Evolutionary conservation across 1,140 invertebrate genomes (phyloP).

Genomic region (Diorhabda carinulata): DNA sequence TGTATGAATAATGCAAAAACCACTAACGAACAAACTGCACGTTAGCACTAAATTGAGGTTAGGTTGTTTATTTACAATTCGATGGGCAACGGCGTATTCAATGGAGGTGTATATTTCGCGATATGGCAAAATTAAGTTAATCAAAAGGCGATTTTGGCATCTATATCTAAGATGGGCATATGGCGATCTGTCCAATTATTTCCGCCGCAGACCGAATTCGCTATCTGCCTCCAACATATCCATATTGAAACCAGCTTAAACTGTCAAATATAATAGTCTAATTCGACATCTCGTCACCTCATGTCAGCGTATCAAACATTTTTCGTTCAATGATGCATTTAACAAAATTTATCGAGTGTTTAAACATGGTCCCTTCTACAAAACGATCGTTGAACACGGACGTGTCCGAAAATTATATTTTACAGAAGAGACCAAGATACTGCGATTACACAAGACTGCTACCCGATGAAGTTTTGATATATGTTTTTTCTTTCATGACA

Average conservation of each 20-base stretch:
- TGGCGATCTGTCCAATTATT: no score
- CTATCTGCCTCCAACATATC: no score
- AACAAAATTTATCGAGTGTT: neutral
- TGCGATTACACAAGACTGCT: neutral
- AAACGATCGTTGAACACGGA: neutral
- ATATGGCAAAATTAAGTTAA: no score
- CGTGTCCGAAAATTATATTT: neutral
- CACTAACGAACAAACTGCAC: no score
- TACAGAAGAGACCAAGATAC: neutral
- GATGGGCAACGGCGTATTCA: no score
- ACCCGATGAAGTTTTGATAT: neutral
- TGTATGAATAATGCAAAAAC: no score
- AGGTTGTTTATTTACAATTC: no score
- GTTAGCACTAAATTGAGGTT: no score
- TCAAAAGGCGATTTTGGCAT: no score
- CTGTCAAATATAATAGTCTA: neutral
- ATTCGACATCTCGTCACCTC: neutral
- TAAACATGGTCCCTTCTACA: neutral
- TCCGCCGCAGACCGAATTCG: no score
- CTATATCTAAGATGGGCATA: no score
- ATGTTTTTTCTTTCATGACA: neutral
- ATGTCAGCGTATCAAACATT: neutral
- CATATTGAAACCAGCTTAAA: neutral
- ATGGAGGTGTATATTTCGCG: no score
- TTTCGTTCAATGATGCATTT: neutral